Conservation (phyloP, 2,888 invertebrate species). For the Drosophila niveifrons region DNA sequence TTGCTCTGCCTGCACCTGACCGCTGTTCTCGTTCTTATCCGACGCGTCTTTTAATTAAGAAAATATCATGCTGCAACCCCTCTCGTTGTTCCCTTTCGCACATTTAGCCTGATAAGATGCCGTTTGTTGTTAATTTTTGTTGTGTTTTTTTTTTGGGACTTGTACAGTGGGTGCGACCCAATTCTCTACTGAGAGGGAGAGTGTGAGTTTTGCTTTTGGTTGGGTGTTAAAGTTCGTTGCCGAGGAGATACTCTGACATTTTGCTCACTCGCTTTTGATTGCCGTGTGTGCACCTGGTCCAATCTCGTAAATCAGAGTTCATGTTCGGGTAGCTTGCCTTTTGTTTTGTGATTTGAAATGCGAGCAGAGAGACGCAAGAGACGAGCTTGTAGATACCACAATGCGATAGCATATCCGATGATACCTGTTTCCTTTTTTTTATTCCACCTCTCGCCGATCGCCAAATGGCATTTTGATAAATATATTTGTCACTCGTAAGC, state of each 20-base stretch:
- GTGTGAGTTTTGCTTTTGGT: conserved; percentile 8
- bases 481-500: conserved; percentile 75
- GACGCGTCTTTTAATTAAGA: conserved; percentile 73
- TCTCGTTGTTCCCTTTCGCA: conserved; percentile 32
- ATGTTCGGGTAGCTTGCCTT: conserved; percentile 48
- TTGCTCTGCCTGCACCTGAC: conserved; percentile 48
- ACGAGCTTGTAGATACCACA: conserved; percentile 51
- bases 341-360: conserved; percentile 53
- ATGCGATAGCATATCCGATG: conserved; percentile 48
- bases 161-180: conserved; percentile 27
- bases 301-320: conserved; percentile 60
- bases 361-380: conserved; percentile 30
- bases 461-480: conserved; percentile 76
- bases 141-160: conserved; percentile 26
- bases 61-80: conserved; percentile 60
- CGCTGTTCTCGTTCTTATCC: conserved; percentile 59
- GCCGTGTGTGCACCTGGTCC: conserved; percentile 42
- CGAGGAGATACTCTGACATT: conserved; percentile 39
- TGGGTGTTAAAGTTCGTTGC: conserved; percentile 45
- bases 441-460: conserved; percentile 2
- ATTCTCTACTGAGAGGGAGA: not conserved
- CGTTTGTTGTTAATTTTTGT: conserved; percentile 33
- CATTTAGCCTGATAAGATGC: conserved; percentile 62
- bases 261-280: conserved; percentile 21
- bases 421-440: conserved; percentile 61